A percentile compares a stretch with the other conserved stretches of the same genome.
These are phyloP conservation scores for Eumerus sabulonum DNA, from an alignment of 2,888 invertebrate genomes.

Conservation along the genomic window DNA sequence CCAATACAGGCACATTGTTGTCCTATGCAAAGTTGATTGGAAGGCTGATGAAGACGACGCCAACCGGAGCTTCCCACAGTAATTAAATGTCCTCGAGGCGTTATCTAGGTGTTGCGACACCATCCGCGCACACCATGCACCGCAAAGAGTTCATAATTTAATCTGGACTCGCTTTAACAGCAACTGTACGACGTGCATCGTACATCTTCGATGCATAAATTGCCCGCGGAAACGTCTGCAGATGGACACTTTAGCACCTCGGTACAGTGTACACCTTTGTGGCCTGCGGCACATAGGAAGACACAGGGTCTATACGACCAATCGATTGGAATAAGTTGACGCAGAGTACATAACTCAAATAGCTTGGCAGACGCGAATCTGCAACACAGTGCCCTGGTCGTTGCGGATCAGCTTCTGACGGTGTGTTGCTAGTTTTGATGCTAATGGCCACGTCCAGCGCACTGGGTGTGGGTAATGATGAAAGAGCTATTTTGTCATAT, in stretches of 20 bases:
- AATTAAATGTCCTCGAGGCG: slow-evolving; percentile 65
- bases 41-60: slow-evolving; percentile 16
- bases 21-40: too few species aligned
- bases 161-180: slow-evolving; percentile 55
- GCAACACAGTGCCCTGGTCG: slow-evolving; percentile 43
- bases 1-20: not conserved
- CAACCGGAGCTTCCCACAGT: slow-evolving; percentile 53
- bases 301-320: slow-evolving; percentile 29
- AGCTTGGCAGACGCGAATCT: slow-evolving; percentile 61
- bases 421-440: slow-evolving; percentile 33
- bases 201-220: slow-evolving; percentile 46
- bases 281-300: slow-evolving; percentile 49
- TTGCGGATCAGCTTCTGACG: slow-evolving; percentile 3
- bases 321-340: slow-evolving; percentile 63
- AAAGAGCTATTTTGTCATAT: slow-evolving; percentile 67
- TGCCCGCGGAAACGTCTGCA: slow-evolving; percentile 50
- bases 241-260: slow-evolving; percentile 64
- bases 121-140: slow-evolving; percentile 46
- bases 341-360: slow-evolving; percentile 61
- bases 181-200: slow-evolving; percentile 35
- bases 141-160: slow-evolving; percentile 63
- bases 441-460: slow-evolving; percentile 2
- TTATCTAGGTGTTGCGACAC: slow-evolving; percentile 49
- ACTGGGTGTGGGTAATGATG: slow-evolving; percentile 64
- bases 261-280: slow-evolving; percentile 14